Conservation (phyloP, 2,888 invertebrate species). For the Plusia festucae region DNA sequence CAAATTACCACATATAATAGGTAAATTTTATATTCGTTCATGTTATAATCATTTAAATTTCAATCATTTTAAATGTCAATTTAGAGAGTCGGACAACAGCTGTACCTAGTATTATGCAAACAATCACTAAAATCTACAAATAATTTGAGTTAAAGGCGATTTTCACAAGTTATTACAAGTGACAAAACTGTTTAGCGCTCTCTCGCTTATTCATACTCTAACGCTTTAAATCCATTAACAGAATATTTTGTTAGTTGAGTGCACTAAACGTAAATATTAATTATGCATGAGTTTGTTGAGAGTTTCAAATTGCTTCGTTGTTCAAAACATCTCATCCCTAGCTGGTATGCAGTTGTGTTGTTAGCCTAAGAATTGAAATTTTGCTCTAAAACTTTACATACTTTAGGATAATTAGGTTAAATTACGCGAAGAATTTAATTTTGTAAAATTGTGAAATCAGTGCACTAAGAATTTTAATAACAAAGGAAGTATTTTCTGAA, state of each 20-base stretch:
- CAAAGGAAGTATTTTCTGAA: too few species aligned
- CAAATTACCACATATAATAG: too few species aligned
- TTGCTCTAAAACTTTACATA: background rate
- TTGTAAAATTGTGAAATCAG: background rate
- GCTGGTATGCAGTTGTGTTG: conserved; percentile 13
- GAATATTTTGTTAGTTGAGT: conserved; percentile 40
- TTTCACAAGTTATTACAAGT: background rate
- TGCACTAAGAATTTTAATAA: background rate
- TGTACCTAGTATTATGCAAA: too few species aligned
- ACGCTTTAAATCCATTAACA: conserved; percentile 30
- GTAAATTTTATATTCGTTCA: too few species aligned
- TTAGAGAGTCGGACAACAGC: too few species aligned
- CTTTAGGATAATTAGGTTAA: background rate
- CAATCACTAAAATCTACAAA: too few species aligned
- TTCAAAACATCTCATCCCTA: conserved; percentile 38
- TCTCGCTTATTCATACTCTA: conserved; percentile 3
- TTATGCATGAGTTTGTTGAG: conserved; percentile 47
- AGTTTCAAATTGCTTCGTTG: conserved; percentile 51
- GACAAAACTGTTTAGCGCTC: background rate
- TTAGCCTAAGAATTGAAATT: conserved; percentile 15
- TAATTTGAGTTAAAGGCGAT: background rate
- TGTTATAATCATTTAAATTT: too few species aligned
- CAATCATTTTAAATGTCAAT: too few species aligned
- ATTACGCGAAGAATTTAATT: background rate
- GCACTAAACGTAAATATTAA: conserved; percentile 50